Evolutionary conservation across 2,888 invertebrate genomes (phyloP), one percentile per base, ranked within the genome.

Genomic region (Drosophila subsilvestris): DNA sequence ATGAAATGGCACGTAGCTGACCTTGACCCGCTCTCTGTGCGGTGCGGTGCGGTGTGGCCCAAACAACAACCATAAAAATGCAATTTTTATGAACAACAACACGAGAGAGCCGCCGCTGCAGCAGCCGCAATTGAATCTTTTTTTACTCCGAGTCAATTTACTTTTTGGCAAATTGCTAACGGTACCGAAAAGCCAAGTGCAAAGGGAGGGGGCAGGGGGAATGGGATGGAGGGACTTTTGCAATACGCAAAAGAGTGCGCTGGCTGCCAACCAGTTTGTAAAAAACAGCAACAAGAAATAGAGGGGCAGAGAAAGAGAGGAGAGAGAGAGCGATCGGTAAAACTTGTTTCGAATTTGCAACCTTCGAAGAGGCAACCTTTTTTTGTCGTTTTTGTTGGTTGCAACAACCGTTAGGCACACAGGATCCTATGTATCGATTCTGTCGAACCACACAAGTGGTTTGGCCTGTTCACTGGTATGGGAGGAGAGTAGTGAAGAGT

Each of bases 1-100:
- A 84, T 81, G 68, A 83, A 86, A 81, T 79, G 78, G 78, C 89
- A 89, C 84, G 89, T 86, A 77, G 85, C 78, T 89, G 86, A 89
- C 89, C 89, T 89, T 89, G 89, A 89, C 88, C 89, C 72, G 74
- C 49, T 63, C 73, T 55, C 66, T 66, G 65, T 60, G 62, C 42
- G 53, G 42, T 48, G 50, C 65, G 14, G 37, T 29, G 32, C 37
- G 37, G 37, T 37, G 37, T 37, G 37, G n/a, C 37, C 37, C 37
- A 37, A 37, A 37, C 37, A 37, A 37, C 37, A 37, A 37, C 79
- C 79, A 86, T 81, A 84, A 84, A 81, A 74, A 70, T 79, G 76
- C 75, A 83, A 80, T 85, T 79, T 82, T 74, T 71, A 69, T 72
- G 69, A 66, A 63, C 65, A 22, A 29, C 10, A 9, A 3, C 18